Percentiles rank a stretch among this genome's conserved stretches.
Evolutionary conservation across 2,113 vertebrate genomes (phyloP).

Genomic region (Proterorhinus semilunaris): DNA sequence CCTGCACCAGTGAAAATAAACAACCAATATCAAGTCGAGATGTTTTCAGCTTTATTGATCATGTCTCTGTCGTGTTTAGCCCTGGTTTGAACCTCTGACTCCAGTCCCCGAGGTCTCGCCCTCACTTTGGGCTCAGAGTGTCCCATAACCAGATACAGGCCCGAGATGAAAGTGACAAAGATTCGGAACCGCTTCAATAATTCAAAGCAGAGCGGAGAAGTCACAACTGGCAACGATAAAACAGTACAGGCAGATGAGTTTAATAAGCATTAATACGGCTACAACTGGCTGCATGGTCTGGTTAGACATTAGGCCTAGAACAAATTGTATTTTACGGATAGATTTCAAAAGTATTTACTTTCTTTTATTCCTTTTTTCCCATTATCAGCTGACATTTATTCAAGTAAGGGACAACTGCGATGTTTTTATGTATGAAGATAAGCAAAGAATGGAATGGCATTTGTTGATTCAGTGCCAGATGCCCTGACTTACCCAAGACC

Average conservation of each 20-base stretch:
- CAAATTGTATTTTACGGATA: too few species aligned
- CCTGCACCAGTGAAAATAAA: slow-evolving; percentile 31
- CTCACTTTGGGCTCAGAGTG: slow-evolving; percentile 50
- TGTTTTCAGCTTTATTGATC: slow-evolving; percentile 24
- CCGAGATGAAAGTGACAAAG: slow-evolving; percentile 69
- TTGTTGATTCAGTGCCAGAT: too few species aligned
- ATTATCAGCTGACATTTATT: too few species aligned
- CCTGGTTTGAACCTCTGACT: slow-evolving; percentile 64
- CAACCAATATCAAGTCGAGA: slow-evolving; percentile 34
- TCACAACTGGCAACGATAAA: slow-evolving; percentile 70
- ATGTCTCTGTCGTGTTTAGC: slow-evolving; percentile 35
- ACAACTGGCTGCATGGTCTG: neutral
- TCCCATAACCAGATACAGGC: slow-evolving; percentile 65
- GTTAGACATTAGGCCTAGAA: neutral
- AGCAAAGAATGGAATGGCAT: too few species aligned
- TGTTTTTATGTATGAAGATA: too few species aligned
- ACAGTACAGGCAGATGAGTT: slow-evolving; percentile 59
- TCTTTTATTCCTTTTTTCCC: too few species aligned
- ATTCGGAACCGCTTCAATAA: slow-evolving; percentile 74
- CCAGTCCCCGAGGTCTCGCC: slow-evolving; percentile 53
- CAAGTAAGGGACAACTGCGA: too few species aligned
- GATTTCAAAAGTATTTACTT: too few species aligned
- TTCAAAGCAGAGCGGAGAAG: slow-evolving; percentile 74
- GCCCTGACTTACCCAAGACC: too few species aligned
- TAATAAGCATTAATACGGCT: slow-evolving; percentile 29